Base-by-base conservation (phyloP, 37 sponge, comb jelly and placozoan species). In the Haliclona indistincta region DNA sequence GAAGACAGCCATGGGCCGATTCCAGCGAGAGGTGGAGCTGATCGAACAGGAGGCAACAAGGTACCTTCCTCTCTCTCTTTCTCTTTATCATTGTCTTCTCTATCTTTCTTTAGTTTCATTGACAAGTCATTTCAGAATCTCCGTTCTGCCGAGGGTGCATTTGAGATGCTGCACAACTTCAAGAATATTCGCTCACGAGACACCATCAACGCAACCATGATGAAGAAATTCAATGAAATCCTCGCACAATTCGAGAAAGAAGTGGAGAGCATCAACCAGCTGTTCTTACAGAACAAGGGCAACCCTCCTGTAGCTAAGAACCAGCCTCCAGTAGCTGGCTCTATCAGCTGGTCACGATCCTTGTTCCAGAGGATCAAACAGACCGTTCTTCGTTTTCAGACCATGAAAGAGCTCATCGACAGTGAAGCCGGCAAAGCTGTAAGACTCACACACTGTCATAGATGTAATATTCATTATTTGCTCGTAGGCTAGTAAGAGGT, bases 101-200 rank as follows among this genome's bases (percentile, higher is more conserved):
- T 47, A 10, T 47, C 51, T 17, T 47, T 15, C n/a, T 58, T 6
- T 73, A 83, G 73, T 58, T 99, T 99, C 81, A 99, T 99, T 49
- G 78, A 99, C 64, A 87, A 99, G 39, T 99, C 99, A 2, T 99
- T 99, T 75, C 76, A 91, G 85, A 88, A 80, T 33, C 82, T 99
- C 42, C 78, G 99, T 13, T 99, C 99, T 25, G 94, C 97, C 2
- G 97, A 99, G 63, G 99, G 94, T 10, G 97, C 99, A 33, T 99
- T 99, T 71, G 99, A 99, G 71, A 96, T 99, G 94, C 83, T 99
- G 30, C 92, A 92, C 83, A 99, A 99, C 82, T 99, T 96, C 78
- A 93, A 92, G 56, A 77, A 91, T 66, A 90, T 99, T 41, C 66
- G 83, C 37, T 88, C 97, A 5, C 79, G 99, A 1, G 88, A 82